Conservation (phyloP, 2,888 invertebrate species). For the Nomada ruficornis region DNA sequence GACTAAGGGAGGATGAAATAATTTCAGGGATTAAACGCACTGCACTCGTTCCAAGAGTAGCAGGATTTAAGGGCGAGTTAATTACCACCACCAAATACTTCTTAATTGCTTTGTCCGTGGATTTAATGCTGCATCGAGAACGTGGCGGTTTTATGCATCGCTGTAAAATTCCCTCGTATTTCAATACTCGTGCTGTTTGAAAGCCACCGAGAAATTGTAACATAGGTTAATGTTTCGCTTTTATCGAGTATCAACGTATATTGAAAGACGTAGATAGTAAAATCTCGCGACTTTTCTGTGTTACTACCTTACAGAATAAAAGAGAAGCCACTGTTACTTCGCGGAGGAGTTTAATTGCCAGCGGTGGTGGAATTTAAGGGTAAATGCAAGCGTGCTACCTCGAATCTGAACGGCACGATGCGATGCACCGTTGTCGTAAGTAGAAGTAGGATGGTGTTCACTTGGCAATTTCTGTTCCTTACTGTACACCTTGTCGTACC, state of each 20-base stretch:
- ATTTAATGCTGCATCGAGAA: constrained; percentile 11
- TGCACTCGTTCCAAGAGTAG: constrained; percentile 17
- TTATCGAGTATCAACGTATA: constrained; percentile 19
- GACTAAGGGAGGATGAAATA: not conserved
- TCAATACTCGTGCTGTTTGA: constrained; percentile 36
- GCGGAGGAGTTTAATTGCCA: constrained; percentile 16
- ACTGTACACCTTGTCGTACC: too few species aligned
- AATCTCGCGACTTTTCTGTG: not conserved
- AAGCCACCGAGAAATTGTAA: not conserved
- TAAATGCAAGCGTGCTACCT: constrained; percentile 1
- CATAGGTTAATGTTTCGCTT: constrained; percentile 4
- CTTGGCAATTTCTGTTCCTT: too few species aligned
- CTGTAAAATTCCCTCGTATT: constrained; percentile 13
- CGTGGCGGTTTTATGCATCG: not conserved
- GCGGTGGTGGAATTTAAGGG: constrained; percentile 28
- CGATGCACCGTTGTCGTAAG: not conserved
- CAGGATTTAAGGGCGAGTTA: constrained; percentile 47
- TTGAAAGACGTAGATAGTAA: not conserved
- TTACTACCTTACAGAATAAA: not conserved
- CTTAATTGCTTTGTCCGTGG: constrained; percentile 48
- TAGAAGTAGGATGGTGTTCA: too few species aligned
- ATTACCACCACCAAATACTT: constrained; percentile 42
- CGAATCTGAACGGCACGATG: not conserved
- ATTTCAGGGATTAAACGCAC: constrained; percentile 26
- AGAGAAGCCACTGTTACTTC: constrained; percentile 7